Base-by-base conservation (phyloP, 2,888 invertebrate genomes). In the Fissipunctia ypsillon region DNA sequence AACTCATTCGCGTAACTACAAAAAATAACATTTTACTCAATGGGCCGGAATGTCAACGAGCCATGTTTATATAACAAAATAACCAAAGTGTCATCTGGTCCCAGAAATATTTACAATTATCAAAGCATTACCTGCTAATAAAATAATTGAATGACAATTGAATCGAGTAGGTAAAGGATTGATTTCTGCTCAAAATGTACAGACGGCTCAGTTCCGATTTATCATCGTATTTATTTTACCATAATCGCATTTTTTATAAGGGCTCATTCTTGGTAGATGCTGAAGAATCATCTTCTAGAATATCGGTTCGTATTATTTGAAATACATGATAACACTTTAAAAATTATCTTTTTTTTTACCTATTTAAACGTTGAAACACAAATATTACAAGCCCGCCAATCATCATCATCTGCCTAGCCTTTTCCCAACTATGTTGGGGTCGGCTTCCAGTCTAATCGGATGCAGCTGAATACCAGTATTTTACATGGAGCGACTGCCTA, bases 241-340 rank as follows among this genome's bases (percentile, higher is more conserved):
- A 84, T 59, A 84, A 80, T 64, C 73, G 73, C 3, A 69, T 87
- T 38, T 85, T 86, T 50, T 86, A 79, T 59, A 84, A 85, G 57
- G 75, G 77, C 28, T 56, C 76, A 0, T 48, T 84, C 2, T 22
- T 68, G 14, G 0, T 25, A 14, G 38, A 41, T 9, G 10, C 14
- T n/a, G 71, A 56, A 22, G 61, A 64, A 38, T 7, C 22, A 14
- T 19, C 59, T 16, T 35, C 10, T 35, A 10, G 0, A 14, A 14
- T 12, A 22, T 31, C 16, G 78, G 83, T 83, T 67, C 38, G 79
- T 80, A 68, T 54, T 57, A 4, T 41, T 38, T 12, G 3, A 48
- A 60, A 45, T 45, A 43, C 43, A 38, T 38, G 7, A 6, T 9
- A 9, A 5, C 7, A 38, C 38, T 35, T n/a, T n/a, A n/a, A n/a